Evolutionary conservation across 1,140 invertebrate species (phyloP).

Genomic region (Ectropis grisescens): DNA sequence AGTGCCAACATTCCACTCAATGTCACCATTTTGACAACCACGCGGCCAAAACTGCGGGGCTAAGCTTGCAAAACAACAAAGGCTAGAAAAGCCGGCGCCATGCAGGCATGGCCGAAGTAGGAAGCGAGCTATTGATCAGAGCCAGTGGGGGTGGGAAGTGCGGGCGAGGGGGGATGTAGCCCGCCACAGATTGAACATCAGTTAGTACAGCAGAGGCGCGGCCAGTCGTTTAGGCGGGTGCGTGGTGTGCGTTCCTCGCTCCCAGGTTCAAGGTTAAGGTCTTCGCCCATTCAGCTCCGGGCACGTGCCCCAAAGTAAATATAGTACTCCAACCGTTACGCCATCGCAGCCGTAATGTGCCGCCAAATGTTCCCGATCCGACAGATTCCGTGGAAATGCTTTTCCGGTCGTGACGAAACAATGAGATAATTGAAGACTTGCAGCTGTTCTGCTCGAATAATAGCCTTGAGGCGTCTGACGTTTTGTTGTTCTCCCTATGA

Average conservation of each 20-base stretch:
- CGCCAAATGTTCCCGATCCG: slow-evolving; percentile 16
- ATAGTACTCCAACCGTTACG: slow-evolving; percentile 53
- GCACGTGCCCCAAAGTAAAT: slow-evolving; percentile 65
- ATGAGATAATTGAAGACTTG: no score
- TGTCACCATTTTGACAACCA: no score
- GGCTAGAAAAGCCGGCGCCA: slow-evolving; percentile 14
- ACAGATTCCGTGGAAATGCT: no score
- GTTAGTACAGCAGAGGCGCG: no score
- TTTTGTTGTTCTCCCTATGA: no score
- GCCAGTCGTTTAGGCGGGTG: slow-evolving; percentile 55
- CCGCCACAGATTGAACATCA: slow-evolving; percentile 18
- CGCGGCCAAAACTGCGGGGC: no score
- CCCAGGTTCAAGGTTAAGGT: slow-evolving; percentile 54
- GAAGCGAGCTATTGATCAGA: slow-evolving; percentile 54
- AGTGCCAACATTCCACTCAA: no score
- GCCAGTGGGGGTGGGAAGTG: slow-evolving; percentile 11
- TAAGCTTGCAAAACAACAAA: background rate
- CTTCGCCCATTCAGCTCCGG: slow-evolving; percentile 53
- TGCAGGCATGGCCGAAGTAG: slow-evolving; percentile 31
- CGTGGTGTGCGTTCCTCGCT: slow-evolving; percentile 42
- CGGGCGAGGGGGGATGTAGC: slow-evolving; percentile 15
- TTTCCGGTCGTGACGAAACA: no score
- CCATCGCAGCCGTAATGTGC: slow-evolving; percentile 24
- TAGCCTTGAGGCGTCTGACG: no score
- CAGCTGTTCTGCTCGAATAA: background rate